Percentiles rank a stretch among this genome's conserved stretches.
These are phyloP conservation scores for Leptinotarsa undecemlineata DNA, from an alignment of 1,140 invertebrate genomes.

Conservation along the genomic window DNA sequence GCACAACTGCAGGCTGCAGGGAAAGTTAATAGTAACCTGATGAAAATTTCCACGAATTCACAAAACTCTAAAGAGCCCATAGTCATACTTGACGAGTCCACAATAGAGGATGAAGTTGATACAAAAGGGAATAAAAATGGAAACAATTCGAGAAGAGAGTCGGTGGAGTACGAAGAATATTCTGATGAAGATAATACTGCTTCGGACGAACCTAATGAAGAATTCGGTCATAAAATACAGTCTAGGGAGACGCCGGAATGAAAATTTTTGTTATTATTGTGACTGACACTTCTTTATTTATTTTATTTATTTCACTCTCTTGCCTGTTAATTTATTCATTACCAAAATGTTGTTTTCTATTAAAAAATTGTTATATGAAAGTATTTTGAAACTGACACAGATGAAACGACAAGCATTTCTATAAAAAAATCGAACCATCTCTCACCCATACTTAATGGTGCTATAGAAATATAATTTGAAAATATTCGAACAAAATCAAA, in stretches of 20 bases:
- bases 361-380: constrained; percentile 7
- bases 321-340: constrained; percentile 21
- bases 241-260: constrained; percentile 28
- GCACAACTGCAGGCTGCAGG: constrained; percentile 60
- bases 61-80: not conserved
- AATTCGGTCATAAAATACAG: constrained; percentile 33
- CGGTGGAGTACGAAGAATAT: constrained; percentile 44
- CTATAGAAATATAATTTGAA: no score
- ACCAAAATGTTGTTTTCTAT: constrained; percentile 11
- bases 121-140: constrained; percentile 32
- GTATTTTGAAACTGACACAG: not conserved
- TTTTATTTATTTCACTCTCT: constrained; percentile 30
- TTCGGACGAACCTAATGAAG: constrained; percentile 11
- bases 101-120: constrained; percentile 35
- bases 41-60: constrained; percentile 23
- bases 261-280: not conserved
- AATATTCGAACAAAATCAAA: no score
- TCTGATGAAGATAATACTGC: constrained; percentile 31
- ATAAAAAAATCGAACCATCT: no score
- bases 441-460: no score
- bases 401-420: no score
- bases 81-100: constrained; percentile 47
- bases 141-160: constrained; percentile 21
- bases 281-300: constrained; percentile 20
- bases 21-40: constrained; percentile 51